A percentile compares a stretch with the other conserved stretches of the same genome.
These are phyloP conservation scores for Megaceryle alcyon DNA, from an alignment of 2,797 vertebrate genomes.

Conservation along the genomic window DNA sequence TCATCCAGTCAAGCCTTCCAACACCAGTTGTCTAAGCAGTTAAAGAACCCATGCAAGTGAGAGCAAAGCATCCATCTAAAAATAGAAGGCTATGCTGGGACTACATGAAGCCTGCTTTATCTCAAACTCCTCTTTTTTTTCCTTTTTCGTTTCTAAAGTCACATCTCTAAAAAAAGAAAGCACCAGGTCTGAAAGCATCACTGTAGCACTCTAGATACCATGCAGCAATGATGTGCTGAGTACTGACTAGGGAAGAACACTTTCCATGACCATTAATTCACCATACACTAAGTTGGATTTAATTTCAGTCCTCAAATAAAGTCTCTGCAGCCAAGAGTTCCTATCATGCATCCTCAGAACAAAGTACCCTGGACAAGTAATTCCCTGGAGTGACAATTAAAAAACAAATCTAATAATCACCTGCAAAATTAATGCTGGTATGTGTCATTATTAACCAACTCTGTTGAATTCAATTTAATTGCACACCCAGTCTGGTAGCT, in stretches of 20 bases:
- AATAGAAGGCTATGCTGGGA: constrained; percentile 57
- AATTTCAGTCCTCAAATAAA: constrained; percentile 48
- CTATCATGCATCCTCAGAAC: constrained; percentile 23
- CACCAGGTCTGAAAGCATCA: constrained; percentile 25
- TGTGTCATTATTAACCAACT: not conserved
- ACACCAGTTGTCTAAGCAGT: constrained; percentile 33
- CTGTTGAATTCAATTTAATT: constrained; percentile 1
- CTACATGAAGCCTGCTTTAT: constrained; percentile 53
- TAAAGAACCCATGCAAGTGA: constrained; percentile 41
- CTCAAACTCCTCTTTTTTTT: not conserved
- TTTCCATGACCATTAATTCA: constrained; percentile 39
- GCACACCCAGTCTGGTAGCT: not conserved
- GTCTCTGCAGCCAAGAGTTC: not conserved
- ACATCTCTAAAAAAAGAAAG: constrained; percentile 57
- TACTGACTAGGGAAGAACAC: constrained; percentile 8
- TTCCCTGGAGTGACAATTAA: constrained; percentile 33
- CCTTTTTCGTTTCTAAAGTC: constrained; percentile 45
- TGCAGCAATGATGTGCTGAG: constrained; percentile 7
- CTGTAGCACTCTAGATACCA: constrained; percentile 30
- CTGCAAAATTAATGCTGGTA: constrained; percentile 35
- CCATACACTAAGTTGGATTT: constrained; percentile 30
- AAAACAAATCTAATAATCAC: constrained; percentile 22
- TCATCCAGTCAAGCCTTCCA: constrained; percentile 28
- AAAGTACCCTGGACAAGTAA: constrained; percentile 16
- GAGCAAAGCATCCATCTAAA: constrained; percentile 61